Evolutionary conservation across 2,113 vertebrate genomes (phyloP), one percentile per base, ranked within the genome.

Genomic region (Tachuris rubrigastra): DNA sequence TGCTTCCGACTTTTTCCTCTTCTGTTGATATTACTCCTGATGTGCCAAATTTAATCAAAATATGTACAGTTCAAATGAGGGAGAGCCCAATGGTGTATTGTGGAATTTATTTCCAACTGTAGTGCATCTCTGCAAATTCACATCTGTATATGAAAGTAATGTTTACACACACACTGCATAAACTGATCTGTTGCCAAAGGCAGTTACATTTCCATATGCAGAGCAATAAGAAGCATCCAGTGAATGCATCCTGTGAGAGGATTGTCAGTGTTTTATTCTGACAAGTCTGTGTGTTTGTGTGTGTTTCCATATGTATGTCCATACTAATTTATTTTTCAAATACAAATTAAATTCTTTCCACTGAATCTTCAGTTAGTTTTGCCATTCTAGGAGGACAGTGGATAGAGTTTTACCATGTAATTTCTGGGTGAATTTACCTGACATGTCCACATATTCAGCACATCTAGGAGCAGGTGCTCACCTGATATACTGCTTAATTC

Each of bases 391-490:
- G 21, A 68, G 30, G 17, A 44, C 2, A 27, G 6, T 33, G 12
- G 18, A 33, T 39, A 42, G 44, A 60, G 24, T 22, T 56, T 76
- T 65, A 33, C 17, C 6, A 24, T 69, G 39, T 60, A 6, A 12
- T 84, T 86, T 89, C n/a, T 58, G 46, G 7, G 30, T 58, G 31
- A 77, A 37, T 58, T 44, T 3, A 8, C 33, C 22, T 55, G 27
- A 10, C 0, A 0, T 6, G 8, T 20, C 12, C 30, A 10, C 2
- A 8, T 65, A 60, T 42, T 75, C 13, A 50, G 7, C 22, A 5
- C 6, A 12, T 19, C 9, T 35, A 44, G 50, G 55, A 42, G 5
- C 16, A 82, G 22, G 27, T 46, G 30, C 23, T 90, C 14, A 23
- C 18, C 18, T 72, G 65, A 69, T 62, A 28, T 14, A 41, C 5